Conservation (phyloP, 2,888 invertebrate species). For the Amaurobius ferox region DNA sequence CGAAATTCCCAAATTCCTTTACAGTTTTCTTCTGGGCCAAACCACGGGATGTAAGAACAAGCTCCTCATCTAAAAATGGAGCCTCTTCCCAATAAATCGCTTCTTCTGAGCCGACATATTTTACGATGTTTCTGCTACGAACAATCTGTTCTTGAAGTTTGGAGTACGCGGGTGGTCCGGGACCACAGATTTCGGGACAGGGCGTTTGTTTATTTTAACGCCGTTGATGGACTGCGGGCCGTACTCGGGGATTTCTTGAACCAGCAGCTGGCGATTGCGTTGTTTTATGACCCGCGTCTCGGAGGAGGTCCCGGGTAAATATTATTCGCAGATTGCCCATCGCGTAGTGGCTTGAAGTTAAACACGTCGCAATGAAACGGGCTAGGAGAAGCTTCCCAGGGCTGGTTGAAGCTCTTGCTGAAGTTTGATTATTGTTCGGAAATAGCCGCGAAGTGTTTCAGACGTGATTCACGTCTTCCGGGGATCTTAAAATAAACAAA, state of each 20-base stretch:
- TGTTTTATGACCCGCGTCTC: conserved; percentile 39
- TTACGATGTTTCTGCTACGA: conserved; percentile 69
- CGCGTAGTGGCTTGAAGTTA: background rate
- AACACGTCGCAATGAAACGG: background rate
- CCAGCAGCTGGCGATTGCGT: conserved; percentile 19
- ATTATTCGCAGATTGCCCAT: conserved; percentile 63
- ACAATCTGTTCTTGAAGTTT: conserved; percentile 60
- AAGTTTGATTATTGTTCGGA: background rate
- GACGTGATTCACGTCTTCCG: background rate
- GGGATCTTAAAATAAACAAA: background rate
- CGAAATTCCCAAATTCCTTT: background rate
- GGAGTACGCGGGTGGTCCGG: conserved; percentile 47
- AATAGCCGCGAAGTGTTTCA: background rate
- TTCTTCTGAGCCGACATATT: conserved; percentile 41
- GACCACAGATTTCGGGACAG: conserved; percentile 41
- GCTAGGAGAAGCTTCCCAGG: background rate
- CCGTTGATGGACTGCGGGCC: conserved; percentile 59
- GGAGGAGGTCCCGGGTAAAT: conserved; percentile 59
- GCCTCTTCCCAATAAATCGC: conserved; percentile 38
- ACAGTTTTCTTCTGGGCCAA: background rate
- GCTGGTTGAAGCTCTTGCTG: background rate
- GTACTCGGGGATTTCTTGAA: background rate
- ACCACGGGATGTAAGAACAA: background rate
- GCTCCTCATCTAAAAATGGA: conserved; percentile 30
- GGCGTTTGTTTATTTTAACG: conserved; percentile 67